phyloP scores from a whole-genome alignment of 1,140 invertebrate species.

The Drosophila cardini region DNA sequence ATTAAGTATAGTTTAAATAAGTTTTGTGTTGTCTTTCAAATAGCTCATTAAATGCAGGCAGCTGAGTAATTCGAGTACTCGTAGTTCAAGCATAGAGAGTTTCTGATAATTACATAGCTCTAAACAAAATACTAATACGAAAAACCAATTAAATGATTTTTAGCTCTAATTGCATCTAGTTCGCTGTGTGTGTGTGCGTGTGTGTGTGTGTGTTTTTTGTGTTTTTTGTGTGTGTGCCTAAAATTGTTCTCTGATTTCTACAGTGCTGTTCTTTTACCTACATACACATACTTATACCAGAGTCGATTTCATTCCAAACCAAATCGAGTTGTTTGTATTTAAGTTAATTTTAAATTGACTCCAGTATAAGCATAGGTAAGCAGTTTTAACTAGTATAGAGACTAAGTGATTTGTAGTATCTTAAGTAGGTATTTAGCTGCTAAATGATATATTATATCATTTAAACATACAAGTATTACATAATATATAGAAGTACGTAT shows the following conservation, averaged over 20 bases:
- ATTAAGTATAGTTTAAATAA: constrained; percentile 1
- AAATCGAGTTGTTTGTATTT: too few species aligned
- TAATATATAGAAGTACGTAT: constrained; percentile 15
- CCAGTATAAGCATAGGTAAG: neutral
- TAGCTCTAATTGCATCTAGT: constrained; percentile 54
- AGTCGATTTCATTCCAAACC: neutral
- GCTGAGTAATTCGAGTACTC: constrained; percentile 24
- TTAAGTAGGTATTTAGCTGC: constrained; percentile 30
- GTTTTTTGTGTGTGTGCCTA: constrained; percentile 7
- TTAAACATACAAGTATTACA: constrained; percentile 22
- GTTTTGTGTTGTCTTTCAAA: constrained; percentile 26
- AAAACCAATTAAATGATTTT: constrained; percentile 56
- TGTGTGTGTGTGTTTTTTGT: constrained; percentile 11
- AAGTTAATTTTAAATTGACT: too few species aligned
- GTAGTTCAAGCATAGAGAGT: constrained; percentile 29
- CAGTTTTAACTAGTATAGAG: constrained; percentile 35
- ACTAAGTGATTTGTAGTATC: constrained; percentile 33
- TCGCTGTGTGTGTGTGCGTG: constrained; percentile 13
- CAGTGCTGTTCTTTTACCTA: constrained; percentile 3
- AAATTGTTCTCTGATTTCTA: constrained; percentile 18
- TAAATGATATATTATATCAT: constrained; percentile 30
- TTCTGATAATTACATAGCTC: constrained; percentile 29
- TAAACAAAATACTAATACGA: constrained; percentile 56
- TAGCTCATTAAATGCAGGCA: constrained; percentile 35
- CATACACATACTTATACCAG: constrained; percentile 11